These are phyloP conservation scores for Ichneumon xanthorius DNA, from an alignment of 2,888 invertebrate species.

Conservation along the genomic window DNA sequence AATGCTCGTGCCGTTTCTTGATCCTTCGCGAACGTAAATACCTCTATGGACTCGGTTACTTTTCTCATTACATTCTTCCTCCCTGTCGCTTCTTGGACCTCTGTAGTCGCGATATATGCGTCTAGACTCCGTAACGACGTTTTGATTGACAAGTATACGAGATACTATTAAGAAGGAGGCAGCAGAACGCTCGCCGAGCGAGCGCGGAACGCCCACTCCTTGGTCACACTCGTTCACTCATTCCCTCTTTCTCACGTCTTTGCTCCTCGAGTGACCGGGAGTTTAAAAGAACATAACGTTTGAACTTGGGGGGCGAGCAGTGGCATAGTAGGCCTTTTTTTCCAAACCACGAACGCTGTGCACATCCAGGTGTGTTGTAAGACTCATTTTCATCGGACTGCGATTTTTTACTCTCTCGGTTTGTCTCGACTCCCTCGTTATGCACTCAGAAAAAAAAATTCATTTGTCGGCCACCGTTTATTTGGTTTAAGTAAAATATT, in stretches of 20 bases:
- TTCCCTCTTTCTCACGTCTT: slow-evolving; percentile 64
- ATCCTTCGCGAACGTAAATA: not conserved
- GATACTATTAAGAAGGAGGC: slow-evolving; percentile 65
- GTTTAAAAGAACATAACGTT: not conserved
- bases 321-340: no score
- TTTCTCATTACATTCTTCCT: slow-evolving; percentile 17
- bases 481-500: no score
- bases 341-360: not conserved
- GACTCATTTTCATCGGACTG: no score
- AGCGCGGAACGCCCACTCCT: slow-evolving; percentile 67
- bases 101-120: slow-evolving; percentile 72
- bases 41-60: not conserved
- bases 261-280: slow-evolving; percentile 23
- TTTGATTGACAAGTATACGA: slow-evolving; percentile 79
- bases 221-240: no score
- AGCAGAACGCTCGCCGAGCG: slow-evolving; percentile 12
- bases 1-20: not conserved
- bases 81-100: slow-evolving; percentile 24
- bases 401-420: no score
- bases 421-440: no score
- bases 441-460: no score
- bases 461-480: no score
- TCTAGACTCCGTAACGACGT: slow-evolving; percentile 77
- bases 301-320: no score
- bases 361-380: no score